These are phyloP conservation scores for Drosophila setosimentum DNA, from an alignment of 2,888 invertebrate species.

Conservation along the genomic window DNA sequence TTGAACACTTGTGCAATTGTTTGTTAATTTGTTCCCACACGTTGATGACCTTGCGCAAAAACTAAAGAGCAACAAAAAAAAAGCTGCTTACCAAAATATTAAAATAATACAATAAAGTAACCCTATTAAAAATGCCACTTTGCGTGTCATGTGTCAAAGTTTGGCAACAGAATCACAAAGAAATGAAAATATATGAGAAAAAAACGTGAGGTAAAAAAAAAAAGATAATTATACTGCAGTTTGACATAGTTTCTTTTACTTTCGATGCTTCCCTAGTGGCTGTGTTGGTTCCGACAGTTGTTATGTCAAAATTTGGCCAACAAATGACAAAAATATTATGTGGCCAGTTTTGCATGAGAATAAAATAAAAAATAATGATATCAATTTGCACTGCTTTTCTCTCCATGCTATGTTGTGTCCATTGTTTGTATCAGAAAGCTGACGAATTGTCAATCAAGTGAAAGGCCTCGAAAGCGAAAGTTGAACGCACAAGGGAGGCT, in stretches of 20 bases:
- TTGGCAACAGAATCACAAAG: constrained; percentile 39
- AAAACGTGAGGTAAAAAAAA: constrained; percentile 10
- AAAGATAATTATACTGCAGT: constrained; percentile 63
- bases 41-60: constrained; percentile 46
- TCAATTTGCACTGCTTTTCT: constrained; percentile 25
- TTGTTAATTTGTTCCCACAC: constrained; percentile 19
- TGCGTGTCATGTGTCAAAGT: constrained; percentile 56
- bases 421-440: constrained; percentile 20
- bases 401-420: neutral
- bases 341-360: constrained; percentile 44
- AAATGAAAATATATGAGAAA: constrained; percentile 3
- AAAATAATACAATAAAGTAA: constrained; percentile 23
- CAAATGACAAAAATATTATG: constrained; percentile 43
- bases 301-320: constrained; percentile 55
- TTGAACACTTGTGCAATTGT: constrained; percentile 29
- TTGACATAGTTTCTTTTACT: constrained; percentile 65
- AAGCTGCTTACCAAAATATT: constrained; percentile 1
- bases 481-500: constrained; percentile 14
- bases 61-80: constrained; percentile 1
- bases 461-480: constrained; percentile 50
- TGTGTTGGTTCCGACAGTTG: constrained; percentile 33
- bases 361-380: constrained; percentile 17
- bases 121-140: constrained; percentile 41
- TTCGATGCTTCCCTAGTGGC: constrained; percentile 43
- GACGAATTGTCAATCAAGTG: constrained; percentile 48